phyloP scores from a whole-genome alignment of 1,140 invertebrate genomes.

The Gonatopus flavifemur region DNA sequence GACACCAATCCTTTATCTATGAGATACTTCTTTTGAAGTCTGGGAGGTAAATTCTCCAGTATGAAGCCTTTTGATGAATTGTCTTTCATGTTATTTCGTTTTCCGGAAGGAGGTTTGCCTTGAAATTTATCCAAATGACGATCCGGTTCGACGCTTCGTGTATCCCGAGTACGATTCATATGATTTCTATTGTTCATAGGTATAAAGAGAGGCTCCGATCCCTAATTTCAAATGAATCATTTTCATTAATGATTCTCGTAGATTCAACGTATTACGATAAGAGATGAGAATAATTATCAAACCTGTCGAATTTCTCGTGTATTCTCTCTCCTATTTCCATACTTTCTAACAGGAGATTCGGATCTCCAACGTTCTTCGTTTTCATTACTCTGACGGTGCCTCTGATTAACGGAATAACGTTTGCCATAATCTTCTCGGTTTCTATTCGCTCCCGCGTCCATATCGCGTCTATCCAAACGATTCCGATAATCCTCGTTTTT shows the following conservation, averaged over 20 bases:
- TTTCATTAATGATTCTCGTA: neutral
- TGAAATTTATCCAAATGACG: slow-evolving; percentile 54
- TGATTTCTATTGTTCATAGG: slow-evolving; percentile 43
- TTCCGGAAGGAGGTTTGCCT: slow-evolving; percentile 61
- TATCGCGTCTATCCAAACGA: slow-evolving; percentile 32
- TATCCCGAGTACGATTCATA: slow-evolving; percentile 56
- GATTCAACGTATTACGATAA: neutral
- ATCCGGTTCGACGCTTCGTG: slow-evolving; percentile 59
- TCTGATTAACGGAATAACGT: slow-evolving; percentile 43
- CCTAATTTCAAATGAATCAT: slow-evolving; percentile 39
- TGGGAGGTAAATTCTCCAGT: slow-evolving; percentile 58
- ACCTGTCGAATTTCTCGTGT: slow-evolving; percentile 45
- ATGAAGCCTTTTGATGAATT: slow-evolving; percentile 49
- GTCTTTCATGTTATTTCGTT: slow-evolving; percentile 49
- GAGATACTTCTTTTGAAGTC: slow-evolving; percentile 59
- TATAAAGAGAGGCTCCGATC: slow-evolving; percentile 58
- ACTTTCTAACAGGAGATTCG: slow-evolving; percentile 44
- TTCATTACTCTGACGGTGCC: slow-evolving; percentile 44
- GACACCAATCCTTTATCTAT: slow-evolving; percentile 55
- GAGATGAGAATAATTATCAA: slow-evolving; percentile 11
- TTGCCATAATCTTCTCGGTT: slow-evolving; percentile 48
- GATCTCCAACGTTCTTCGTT: slow-evolving; percentile 52
- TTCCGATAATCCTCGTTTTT: slow-evolving; percentile 39
- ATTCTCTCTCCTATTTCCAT: slow-evolving; percentile 45
- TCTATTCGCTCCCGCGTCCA: slow-evolving; percentile 31